Conservation (phyloP, 2,113 vertebrate species). For the Sapajus apella region DNA sequence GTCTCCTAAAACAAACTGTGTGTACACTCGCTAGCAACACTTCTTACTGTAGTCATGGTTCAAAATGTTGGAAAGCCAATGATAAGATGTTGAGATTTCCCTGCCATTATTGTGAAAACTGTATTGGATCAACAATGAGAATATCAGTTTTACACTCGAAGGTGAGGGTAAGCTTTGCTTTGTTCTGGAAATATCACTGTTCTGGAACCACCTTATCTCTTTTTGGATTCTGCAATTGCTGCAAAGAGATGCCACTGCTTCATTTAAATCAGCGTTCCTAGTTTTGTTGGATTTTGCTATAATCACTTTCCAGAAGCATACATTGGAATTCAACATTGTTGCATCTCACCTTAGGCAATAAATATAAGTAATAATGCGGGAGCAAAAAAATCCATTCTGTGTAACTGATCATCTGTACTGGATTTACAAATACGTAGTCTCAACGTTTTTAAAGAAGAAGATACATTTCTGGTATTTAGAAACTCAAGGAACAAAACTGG, state of each 20-base stretch:
- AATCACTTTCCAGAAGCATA: neutral
- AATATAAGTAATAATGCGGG: neutral
- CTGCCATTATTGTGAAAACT: neutral
- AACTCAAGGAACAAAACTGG: slow-evolving; percentile 16
- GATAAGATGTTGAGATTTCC: neutral
- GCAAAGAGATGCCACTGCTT: neutral
- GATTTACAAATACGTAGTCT: neutral
- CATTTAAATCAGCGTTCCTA: neutral
- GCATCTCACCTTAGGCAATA: neutral
- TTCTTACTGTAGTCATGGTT: neutral
- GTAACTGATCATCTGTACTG: neutral
- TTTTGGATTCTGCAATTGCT: neutral
- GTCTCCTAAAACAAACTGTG: neutral
- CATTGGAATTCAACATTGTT: neutral
- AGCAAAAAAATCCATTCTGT: neutral
- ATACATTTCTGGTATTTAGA: slow-evolving; percentile 8
- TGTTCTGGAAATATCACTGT: neutral
- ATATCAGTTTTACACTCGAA: neutral
- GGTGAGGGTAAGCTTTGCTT: neutral
- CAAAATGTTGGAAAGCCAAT: neutral
- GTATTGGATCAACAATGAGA: neutral
- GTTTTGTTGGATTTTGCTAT: neutral
- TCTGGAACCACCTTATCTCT: neutral
- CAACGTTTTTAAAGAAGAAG: neutral
- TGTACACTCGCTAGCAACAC: neutral